Evolutionary conservation across 2,797 vertebrate species (phyloP).

Genomic region (Oreonectes daqikongensis): DNA sequence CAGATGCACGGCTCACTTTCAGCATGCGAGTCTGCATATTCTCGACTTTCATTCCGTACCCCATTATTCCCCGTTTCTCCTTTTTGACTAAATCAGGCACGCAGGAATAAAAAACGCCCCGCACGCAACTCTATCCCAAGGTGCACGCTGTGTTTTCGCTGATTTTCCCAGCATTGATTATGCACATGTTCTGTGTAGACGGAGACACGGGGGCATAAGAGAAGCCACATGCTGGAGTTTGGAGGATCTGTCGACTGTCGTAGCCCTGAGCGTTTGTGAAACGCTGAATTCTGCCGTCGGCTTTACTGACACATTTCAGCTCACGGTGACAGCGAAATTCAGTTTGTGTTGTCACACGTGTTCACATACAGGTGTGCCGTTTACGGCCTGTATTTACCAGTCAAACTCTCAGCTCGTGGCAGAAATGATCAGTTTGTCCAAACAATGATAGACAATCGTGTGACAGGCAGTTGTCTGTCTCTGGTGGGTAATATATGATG

Average conservation of each 20-base stretch:
- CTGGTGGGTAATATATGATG: background rate
- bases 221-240: slow-evolving; percentile 42
- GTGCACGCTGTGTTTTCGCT: slow-evolving; percentile 56
- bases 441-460: too few relatives aligned
- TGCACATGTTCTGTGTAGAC: slow-evolving; percentile 64
- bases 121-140: slow-evolving; percentile 69
- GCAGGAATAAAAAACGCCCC: slow-evolving; percentile 66
- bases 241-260: slow-evolving; percentile 40
- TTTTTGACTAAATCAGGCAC: slow-evolving; percentile 72
- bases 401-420: too few relatives aligned
- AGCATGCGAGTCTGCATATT: slow-evolving; percentile 67
- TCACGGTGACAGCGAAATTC: background rate
- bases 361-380: too few relatives aligned
- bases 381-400: too few relatives aligned
- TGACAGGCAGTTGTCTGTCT: too few relatives aligned
- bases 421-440: too few relatives aligned
- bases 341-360: background rate
- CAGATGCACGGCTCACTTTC: slow-evolving; percentile 1
- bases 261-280: slow-evolving; percentile 31
- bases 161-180: slow-evolving; percentile 67
- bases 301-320: background rate
- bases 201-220: slow-evolving; percentile 48
- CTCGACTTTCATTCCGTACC: slow-evolving; percentile 74
- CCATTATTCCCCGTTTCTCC: slow-evolving; percentile 57
- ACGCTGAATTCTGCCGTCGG: slow-evolving; percentile 9